Percentiles rank a stretch among this genome's conserved stretches.
These are phyloP conservation scores for Coregonus clupeaformis DNA, from an alignment of 2,113 vertebrate genomes.

Conservation along the genomic window DNA sequence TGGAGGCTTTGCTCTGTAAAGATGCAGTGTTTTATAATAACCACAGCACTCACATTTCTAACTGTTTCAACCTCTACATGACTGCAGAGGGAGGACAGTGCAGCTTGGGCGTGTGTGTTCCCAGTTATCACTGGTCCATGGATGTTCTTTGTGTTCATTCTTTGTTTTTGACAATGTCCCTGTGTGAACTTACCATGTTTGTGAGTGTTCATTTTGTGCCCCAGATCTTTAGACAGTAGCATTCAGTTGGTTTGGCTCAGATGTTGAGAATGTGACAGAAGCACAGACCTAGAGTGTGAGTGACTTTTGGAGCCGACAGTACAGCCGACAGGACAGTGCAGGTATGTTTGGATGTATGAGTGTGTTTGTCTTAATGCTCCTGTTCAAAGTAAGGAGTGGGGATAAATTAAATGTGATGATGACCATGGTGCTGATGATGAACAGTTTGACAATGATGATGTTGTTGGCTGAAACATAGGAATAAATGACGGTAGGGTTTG, in stretches of 20 bases:
- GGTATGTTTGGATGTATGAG: constrained; percentile 10
- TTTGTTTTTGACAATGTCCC: constrained; percentile 51
- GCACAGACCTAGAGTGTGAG: constrained; percentile 67
- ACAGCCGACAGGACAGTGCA: not conserved
- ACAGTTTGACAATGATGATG: constrained; percentile 24
- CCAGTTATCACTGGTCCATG: constrained; percentile 38
- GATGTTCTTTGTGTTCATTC: constrained; percentile 17
- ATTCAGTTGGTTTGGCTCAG: constrained; percentile 54
- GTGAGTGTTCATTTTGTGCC: constrained; percentile 32
- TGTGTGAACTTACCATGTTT: constrained; percentile 41
- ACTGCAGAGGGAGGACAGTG: not conserved
- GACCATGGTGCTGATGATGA: constrained; percentile 34
- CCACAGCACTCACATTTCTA: not conserved
- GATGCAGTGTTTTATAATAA: not conserved
- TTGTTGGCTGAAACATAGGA: constrained; percentile 37
- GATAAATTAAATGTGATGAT: constrained; percentile 21
- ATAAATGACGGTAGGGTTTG: constrained; percentile 21
- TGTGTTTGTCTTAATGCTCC: constrained; percentile 34
- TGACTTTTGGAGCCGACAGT: constrained; percentile 45
- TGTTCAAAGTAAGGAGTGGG: constrained; percentile 37
- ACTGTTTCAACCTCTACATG: not conserved
- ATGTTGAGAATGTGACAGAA: constrained; percentile 65
- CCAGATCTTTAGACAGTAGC: constrained; percentile 42
- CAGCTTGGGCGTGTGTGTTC: no score
- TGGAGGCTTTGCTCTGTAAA: not conserved